Base-by-base conservation (phyloP, 2,797 vertebrate species). In the Chloroceryle inda region DNA sequence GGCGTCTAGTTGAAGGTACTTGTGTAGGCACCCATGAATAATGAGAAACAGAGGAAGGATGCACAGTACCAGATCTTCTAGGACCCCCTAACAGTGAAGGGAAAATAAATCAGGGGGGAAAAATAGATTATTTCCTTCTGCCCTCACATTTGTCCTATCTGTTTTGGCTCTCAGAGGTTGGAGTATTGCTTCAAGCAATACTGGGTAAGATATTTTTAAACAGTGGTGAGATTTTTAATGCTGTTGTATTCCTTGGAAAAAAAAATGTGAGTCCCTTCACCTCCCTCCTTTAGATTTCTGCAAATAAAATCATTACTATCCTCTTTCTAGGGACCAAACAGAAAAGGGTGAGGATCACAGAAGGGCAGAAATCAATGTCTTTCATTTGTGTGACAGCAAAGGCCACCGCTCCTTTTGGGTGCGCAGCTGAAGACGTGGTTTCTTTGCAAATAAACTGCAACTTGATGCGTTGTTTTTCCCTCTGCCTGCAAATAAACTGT, bases 291-390 rank as follows among this genome's bases (percentile, higher is more conserved):
- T 37, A 72, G 38, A 26, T 85, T 94, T 88, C 66, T 96, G 83
- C 42, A 66, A 69, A 50, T 62, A 35, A 94, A 88, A 75, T 81
- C 15, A 12, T 82, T 92, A 23, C 35, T 52, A 1, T 78, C 13
- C 6, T 74, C 56, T 71, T 94, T 66, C 63, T 88, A 45, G 80
- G 69, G 56, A 53, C 31, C 38, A 52, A 90, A 55, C 55, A 76
- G 19, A 42, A 61, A 90, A 82, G 6, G 29, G 22, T 69, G 63
- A 88, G 35, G 59, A 88, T 33, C 18, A 0, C 15, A 9, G 55
- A 76, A 37, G 21, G 49, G 58, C 80, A 90, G 77, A 90, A 95
- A 85, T 92, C 44, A 45, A 38, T 95, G 64, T 61, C 13, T 85
- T 91, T 66, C 40, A 29, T 93, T 84, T 92, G 17, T 71, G 61